Evolutionary conservation across 2,888 invertebrate genomes (phyloP).

Genomic region (Choreutis nemorana): DNA sequence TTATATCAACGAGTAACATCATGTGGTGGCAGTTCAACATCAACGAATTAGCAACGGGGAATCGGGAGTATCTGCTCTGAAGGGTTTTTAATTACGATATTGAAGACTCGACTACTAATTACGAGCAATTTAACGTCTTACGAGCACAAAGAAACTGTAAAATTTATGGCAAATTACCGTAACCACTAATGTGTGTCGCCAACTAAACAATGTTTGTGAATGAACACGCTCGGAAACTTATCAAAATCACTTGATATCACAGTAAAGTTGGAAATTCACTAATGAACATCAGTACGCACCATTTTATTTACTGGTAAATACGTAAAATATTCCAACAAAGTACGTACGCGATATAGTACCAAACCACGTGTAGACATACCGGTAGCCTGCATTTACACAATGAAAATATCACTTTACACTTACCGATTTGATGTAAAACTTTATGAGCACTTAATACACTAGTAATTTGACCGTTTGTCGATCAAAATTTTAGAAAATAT

Average conservation of each 20-base stretch:
- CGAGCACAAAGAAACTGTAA: constrained; percentile 12
- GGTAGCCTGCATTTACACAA: constrained; percentile 50
- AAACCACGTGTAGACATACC: constrained; percentile 61
- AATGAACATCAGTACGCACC: constrained; percentile 19
- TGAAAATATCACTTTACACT: constrained; percentile 45
- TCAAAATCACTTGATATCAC: constrained; percentile 44
- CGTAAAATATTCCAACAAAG: constrained; percentile 30
- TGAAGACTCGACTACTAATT: constrained; percentile 1
- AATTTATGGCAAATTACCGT: constrained; percentile 32
- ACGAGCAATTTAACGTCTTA: constrained; percentile 7
- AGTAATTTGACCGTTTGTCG: constrained; percentile 38
- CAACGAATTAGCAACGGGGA: too few species aligned
- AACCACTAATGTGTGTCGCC: constrained; percentile 36
- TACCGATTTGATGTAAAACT: constrained; percentile 57
- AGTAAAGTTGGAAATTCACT: constrained; percentile 23
- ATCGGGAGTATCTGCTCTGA: too few species aligned
- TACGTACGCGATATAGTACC: constrained; percentile 39
- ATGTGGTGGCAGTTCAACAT: too few species aligned
- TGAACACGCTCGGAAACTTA: constrained; percentile 23
- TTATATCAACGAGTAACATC: too few species aligned
- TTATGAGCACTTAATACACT: constrained; percentile 61
- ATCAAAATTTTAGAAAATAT: constrained; percentile 37
- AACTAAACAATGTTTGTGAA: too few species aligned
- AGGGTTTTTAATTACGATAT: too few species aligned
- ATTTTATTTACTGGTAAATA: constrained; percentile 21